Evolutionary conservation across 2,113 vertebrate species (phyloP).

Genomic region (Phaetusa simplex): DNA sequence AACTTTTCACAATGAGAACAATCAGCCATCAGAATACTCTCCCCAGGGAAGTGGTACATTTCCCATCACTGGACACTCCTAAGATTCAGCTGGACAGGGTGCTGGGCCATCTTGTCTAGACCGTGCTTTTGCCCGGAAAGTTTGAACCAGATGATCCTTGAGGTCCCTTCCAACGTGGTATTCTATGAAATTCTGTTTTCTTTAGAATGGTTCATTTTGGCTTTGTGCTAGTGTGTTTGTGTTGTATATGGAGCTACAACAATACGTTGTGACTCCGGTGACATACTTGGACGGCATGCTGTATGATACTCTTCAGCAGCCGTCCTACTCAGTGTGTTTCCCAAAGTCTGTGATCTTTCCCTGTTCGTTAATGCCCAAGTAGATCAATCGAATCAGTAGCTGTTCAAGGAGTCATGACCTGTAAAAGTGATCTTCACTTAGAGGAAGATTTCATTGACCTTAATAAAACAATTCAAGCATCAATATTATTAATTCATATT

Average conservation of each 20-base stretch:
- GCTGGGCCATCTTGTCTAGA: background rate
- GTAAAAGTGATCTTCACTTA: background rate
- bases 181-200: background rate
- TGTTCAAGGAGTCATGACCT: background rate
- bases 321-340: background rate
- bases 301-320: background rate
- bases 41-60: background rate
- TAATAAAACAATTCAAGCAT: background rate
- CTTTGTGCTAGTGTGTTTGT: background rate
- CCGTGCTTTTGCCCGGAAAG: background rate
- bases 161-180: background rate
- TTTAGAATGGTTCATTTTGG: no score
- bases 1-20: background rate
- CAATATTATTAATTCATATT: background rate
- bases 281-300: rapidly evolving
- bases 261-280: rapidly evolving
- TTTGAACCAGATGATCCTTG: background rate
- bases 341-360: background rate
- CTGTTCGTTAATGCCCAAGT: background rate
- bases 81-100: background rate
- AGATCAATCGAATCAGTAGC: background rate
- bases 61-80: no score
- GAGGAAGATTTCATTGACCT: background rate
- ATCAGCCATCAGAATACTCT: background rate
- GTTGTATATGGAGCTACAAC: background rate